Conservation (phyloP, 2,888 invertebrate species). For the Fragum fragum region DNA sequence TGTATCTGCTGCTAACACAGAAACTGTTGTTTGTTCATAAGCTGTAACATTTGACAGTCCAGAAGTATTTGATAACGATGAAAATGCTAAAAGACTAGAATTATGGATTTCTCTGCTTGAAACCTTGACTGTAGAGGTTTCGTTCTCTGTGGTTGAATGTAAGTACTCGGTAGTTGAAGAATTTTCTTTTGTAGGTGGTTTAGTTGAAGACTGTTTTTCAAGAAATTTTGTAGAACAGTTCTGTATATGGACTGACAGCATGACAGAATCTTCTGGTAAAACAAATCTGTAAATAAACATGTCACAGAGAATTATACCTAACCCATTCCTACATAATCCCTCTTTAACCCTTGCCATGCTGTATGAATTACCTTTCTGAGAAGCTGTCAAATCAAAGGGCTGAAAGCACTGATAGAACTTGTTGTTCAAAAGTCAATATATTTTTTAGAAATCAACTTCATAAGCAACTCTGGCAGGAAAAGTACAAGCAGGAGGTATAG, state of each 20-base stretch:
- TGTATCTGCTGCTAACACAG: not conserved
- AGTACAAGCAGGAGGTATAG: too few relatives aligned
- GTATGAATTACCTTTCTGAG: too few relatives aligned
- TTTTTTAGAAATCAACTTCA: too few relatives aligned
- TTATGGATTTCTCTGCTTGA: not conserved
- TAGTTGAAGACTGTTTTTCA: not conserved
- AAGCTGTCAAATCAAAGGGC: too few relatives aligned
- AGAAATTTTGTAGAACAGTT: conserved; percentile 49
- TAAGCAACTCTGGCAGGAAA: too few relatives aligned
- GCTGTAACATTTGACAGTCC: not conserved
- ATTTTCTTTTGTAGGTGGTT: not conserved
- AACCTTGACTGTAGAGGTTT: not conserved
- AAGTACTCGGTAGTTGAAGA: too few relatives aligned
- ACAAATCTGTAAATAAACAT: conserved; percentile 56
- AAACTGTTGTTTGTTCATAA: not conserved
- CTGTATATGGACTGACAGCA: conserved; percentile 50
- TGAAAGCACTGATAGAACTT: too few relatives aligned
- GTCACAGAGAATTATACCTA: too few relatives aligned
- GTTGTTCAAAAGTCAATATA: too few relatives aligned
- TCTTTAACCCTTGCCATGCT: too few relatives aligned
- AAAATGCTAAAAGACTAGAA: not conserved
- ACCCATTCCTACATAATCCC: too few relatives aligned
- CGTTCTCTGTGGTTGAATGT: too few relatives aligned
- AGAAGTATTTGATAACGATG: not conserved
- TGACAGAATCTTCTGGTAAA: conserved; percentile 57